These are phyloP conservation scores for Stenotaenia linearis DNA, from an alignment of 2,888 invertebrate genomes.

Conservation along the genomic window DNA sequence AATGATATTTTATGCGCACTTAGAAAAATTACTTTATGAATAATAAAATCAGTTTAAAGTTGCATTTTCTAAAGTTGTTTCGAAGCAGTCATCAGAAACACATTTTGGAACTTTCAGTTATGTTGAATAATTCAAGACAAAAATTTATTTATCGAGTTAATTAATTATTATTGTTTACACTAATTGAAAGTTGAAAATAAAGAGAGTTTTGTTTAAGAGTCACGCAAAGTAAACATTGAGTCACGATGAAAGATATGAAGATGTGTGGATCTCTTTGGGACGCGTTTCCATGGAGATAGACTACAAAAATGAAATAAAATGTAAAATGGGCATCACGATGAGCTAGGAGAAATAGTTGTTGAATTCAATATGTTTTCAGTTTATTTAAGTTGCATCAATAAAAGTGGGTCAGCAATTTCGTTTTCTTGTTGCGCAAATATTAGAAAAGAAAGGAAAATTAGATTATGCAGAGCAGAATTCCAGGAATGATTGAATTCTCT, in stretches of 20 bases:
- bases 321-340: neutral
- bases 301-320: neutral
- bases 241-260: neutral
- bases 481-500: neutral
- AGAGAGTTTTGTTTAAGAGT: no score
- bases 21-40: constrained; percentile 1
- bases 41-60: neutral
- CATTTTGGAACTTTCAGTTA: neutral
- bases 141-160: no score
- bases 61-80: no score
- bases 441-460: neutral
- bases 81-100: neutral
- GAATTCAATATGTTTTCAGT: neutral
- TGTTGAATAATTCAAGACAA: no score
- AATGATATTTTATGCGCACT: neutral
- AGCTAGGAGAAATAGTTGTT: neutral
- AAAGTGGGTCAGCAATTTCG: neutral
- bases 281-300: neutral
- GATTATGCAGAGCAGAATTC: neutral
- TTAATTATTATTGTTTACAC: no score
- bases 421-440: neutral
- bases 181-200: no score
- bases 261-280: neutral
- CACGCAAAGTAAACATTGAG: neutral
- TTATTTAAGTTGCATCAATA: neutral